A percentile compares a stretch with the other conserved stretches of the same genome.
Conservation (phyloP, 2,888 invertebrate genomes). For the Tyria jacobaeae region DNA sequence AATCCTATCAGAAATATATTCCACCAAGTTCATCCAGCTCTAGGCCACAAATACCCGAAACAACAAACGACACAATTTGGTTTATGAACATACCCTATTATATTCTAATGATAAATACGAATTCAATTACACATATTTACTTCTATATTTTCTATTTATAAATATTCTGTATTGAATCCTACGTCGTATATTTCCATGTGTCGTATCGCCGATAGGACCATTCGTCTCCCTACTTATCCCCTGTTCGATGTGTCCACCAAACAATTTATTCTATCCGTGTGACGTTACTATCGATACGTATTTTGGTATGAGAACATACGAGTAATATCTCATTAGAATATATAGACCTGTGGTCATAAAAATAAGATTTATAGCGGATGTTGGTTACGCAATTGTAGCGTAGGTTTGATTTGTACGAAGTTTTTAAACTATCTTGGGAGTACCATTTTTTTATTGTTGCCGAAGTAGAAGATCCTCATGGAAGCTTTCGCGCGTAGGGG, state of each 20-base stretch:
- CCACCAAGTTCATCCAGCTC: too few species aligned
- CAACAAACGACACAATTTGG: too few species aligned
- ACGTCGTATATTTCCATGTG: neutral
- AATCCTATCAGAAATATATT: too few species aligned
- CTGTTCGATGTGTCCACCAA: constrained; percentile 38
- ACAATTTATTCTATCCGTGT: constrained; percentile 16
- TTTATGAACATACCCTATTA: too few species aligned
- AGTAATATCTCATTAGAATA: constrained; percentile 30
- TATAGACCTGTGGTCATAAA: constrained; percentile 29
- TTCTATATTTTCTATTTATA: neutral
- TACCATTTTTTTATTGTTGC: too few species aligned
- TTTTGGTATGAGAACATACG: constrained; percentile 19
- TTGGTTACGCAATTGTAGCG: constrained; percentile 23
- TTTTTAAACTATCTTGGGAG: too few species aligned
- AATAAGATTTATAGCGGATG: constrained; percentile 37
- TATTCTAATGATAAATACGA: too few species aligned
- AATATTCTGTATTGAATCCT: constrained; percentile 2
- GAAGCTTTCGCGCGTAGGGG: too few species aligned
- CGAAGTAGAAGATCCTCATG: too few species aligned
- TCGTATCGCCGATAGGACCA: constrained; percentile 37
- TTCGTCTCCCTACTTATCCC: constrained; percentile 30
- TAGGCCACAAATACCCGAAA: too few species aligned
- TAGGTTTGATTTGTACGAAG: too few species aligned
- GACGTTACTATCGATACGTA: constrained; percentile 19
- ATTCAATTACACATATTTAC: neutral